phyloP scores from a whole-genome alignment of 2,888 invertebrate species.

The Sipunculus nudus region DNA sequence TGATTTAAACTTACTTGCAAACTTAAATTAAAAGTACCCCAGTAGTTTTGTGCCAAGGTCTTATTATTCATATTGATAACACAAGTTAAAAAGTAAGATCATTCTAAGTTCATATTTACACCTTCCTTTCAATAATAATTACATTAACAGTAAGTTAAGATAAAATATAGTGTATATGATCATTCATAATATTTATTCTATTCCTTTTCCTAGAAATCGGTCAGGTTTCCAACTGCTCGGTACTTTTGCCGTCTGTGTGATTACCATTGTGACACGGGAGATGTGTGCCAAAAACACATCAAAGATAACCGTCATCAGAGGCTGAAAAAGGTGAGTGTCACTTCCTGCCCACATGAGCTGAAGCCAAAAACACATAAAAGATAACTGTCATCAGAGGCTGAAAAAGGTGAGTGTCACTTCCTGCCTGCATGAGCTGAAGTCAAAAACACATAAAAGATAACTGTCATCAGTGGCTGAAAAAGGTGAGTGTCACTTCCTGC shows the following conservation, averaged over 20 bases:
- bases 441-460: not conserved
- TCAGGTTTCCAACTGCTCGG: conserved; percentile 56
- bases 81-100: no score
- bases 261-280: conserved; percentile 61
- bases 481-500: not conserved
- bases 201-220: conserved; percentile 51
- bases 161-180: not conserved
- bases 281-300: conserved; percentile 57
- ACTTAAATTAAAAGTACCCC: no score
- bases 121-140: not conserved
- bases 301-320: conserved; percentile 59
- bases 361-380: no score
- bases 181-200: not conserved
- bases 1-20: no score
- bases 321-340: conserved; percentile 49
- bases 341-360: not conserved
- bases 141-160: not conserved
- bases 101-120: no score
- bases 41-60: no score
- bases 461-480: not conserved
- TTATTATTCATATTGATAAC: no score
- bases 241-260: conserved; percentile 67
- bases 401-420: not conserved
- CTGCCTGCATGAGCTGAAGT: not conserved
- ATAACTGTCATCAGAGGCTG: not conserved